Evolutionary conservation across 2,113 vertebrate genomes (phyloP).

Genomic region (Numenius arquata): DNA sequence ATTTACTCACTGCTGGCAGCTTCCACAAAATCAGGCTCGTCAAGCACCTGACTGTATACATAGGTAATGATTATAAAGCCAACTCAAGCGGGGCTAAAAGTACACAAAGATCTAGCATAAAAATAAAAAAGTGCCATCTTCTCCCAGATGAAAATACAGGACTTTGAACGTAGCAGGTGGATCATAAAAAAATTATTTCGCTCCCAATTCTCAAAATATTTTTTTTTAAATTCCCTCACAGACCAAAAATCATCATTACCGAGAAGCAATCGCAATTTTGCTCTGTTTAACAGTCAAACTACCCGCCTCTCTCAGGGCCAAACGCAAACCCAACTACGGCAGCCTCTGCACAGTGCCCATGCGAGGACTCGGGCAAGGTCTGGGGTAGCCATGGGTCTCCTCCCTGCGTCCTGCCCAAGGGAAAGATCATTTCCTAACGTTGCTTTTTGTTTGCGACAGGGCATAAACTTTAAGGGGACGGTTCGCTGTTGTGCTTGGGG

Average conservation of each 20-base stretch:
- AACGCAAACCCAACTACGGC: not conserved
- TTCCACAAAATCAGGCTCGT: slow-evolving; percentile 15
- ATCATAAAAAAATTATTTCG: not conserved
- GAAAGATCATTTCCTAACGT: not conserved
- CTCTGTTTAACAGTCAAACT: not conserved
- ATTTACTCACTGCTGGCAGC: slow-evolving; percentile 51
- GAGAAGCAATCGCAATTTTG: not conserved
- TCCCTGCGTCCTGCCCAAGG: not conserved
- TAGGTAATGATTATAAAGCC: slow-evolving; percentile 53
- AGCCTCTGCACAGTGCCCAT: not conserved
- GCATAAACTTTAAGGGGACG: not conserved
- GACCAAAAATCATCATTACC: not conserved
- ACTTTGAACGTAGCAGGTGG: not conserved
- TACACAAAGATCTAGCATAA: slow-evolving; percentile 16
- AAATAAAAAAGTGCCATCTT: not conserved
- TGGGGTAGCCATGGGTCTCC: not conserved
- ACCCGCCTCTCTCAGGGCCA: not conserved
- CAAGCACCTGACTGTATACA: slow-evolving; percentile 34
- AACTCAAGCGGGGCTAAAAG: slow-evolving; percentile 33
- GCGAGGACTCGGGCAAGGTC: not conserved
- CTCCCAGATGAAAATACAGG: slow-evolving; percentile 20
- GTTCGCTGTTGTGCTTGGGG: not conserved
- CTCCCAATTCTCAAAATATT: not conserved
- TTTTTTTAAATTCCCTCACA: not conserved
- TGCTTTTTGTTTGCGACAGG: not conserved